A percentile compares a stretch with the other conserved stretches of the same genome.
Evolutionary conservation across 2,113 vertebrate species (phyloP).

Genomic region (Suncus etruscus): DNA sequence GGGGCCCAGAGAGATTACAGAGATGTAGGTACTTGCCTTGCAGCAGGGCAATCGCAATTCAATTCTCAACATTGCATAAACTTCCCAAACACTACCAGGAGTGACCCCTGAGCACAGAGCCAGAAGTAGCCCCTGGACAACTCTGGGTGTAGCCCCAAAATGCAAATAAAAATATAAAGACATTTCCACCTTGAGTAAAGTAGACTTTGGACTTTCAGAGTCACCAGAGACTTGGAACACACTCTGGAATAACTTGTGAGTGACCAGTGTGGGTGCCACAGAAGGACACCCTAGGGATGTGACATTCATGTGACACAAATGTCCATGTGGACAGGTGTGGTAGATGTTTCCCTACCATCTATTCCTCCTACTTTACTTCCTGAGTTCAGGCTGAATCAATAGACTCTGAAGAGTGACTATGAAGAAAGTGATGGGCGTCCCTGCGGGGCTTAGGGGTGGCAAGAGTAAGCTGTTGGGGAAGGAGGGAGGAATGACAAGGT

Average conservation of each 20-base stretch:
- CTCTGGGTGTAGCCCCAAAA: too few species aligned
- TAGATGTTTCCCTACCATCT: background rate
- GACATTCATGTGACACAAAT: too few species aligned
- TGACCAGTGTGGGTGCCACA: background rate
- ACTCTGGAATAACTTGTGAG: background rate
- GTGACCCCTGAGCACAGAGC: too few species aligned
- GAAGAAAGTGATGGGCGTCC: background rate
- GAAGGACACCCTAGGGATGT: background rate
- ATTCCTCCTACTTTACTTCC: background rate
- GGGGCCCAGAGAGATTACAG: too few species aligned
- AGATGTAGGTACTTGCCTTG: too few species aligned
- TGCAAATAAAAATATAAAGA: background rate
- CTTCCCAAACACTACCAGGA: too few species aligned
- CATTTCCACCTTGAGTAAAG: background rate
- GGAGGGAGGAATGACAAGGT: background rate
- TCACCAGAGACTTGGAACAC: background rate
- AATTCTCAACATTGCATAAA: too few species aligned
- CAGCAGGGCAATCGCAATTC: too few species aligned
- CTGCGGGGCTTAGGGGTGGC: background rate
- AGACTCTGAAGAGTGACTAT: background rate
- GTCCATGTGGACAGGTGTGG: background rate
- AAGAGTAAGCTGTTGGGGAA: background rate
- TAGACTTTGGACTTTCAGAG: background rate
- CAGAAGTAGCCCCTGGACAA: too few species aligned
- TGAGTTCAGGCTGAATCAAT: background rate